Evolutionary conservation across 1,140 invertebrate genomes (phyloP).

Genomic region (Drosophila sp.): DNA sequence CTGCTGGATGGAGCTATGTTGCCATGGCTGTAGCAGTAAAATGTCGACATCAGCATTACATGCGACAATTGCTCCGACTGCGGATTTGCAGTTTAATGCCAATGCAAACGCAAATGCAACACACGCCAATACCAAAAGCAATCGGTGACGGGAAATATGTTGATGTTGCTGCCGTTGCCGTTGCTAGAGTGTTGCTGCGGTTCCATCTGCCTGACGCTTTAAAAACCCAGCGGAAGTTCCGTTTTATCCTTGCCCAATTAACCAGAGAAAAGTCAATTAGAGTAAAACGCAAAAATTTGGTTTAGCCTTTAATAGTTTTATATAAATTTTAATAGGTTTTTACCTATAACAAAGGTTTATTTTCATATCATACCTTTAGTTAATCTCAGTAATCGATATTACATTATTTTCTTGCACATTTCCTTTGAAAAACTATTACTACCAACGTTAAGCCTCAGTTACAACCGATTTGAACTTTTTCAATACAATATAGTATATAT

Average conservation of each 20-base stretch:
- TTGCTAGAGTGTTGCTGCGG: constrained; percentile 40
- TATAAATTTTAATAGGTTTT: too few relatives aligned
- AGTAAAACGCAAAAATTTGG: not conserved
- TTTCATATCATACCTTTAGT: too few relatives aligned
- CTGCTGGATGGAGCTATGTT: constrained; percentile 7
- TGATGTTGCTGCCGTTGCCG: constrained; percentile 10
- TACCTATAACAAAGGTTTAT: too few relatives aligned
- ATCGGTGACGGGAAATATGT: constrained; percentile 56
- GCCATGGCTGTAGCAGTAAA: constrained; percentile 53
- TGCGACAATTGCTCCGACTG: constrained; percentile 72
- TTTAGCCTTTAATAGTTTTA: not conserved
- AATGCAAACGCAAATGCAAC: constrained; percentile 46
- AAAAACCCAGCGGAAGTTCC: not conserved
- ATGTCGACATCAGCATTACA: constrained; percentile 79
- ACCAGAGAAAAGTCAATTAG: not conserved
- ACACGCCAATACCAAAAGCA: constrained; percentile 50
- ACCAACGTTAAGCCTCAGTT: not conserved
- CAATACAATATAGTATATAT: not conserved
- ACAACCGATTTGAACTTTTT: constrained; percentile 12
- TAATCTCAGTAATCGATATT: not conserved
- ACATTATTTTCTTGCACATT: not conserved
- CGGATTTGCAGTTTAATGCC: constrained; percentile 77
- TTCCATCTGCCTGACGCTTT: constrained; percentile 27
- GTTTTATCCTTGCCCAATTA: not conserved
- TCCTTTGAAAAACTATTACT: not conserved